phyloP scores from a whole-genome alignment of 2,113 vertebrate species.

The Oenanthe oenanthe region DNA sequence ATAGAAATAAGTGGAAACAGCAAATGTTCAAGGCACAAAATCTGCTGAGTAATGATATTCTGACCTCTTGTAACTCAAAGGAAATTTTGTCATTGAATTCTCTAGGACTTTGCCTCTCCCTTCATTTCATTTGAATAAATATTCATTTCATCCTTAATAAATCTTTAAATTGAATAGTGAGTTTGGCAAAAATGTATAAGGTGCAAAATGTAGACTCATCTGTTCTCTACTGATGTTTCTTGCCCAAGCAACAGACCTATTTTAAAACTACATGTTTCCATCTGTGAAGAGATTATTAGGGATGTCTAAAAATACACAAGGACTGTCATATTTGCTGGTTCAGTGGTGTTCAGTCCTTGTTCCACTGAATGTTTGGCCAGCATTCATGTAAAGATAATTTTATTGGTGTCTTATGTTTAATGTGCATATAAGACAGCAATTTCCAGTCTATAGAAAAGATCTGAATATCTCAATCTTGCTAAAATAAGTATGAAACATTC shows the following conservation, averaged over 20 bases:
- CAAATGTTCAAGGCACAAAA: background rate
- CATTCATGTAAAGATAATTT: slow-evolving; percentile 7
- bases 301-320: slow-evolving; percentile 1
- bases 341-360: background rate
- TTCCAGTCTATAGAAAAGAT: background rate
- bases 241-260: slow-evolving; percentile 54
- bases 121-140: slow-evolving; percentile 12
- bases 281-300: slow-evolving; percentile 32
- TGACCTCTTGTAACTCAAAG: background rate
- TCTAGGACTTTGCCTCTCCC: background rate
- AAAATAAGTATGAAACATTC: background rate
- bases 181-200: background rate
- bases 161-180: slow-evolving; percentile 18
- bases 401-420: background rate
- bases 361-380: background rate
- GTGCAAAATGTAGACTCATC: slow-evolving; percentile 24
- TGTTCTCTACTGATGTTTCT: slow-evolving; percentile 25
- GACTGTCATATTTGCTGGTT: slow-evolving; percentile 26
- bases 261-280: slow-evolving; percentile 35
- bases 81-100: background rate
- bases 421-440: background rate
- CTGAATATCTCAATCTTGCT: background rate
- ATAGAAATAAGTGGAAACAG: background rate
- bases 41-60: background rate
- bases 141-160: background rate